Conservation (phyloP, 2,888 invertebrate genomes). For the Mystacides longicornis region DNA sequence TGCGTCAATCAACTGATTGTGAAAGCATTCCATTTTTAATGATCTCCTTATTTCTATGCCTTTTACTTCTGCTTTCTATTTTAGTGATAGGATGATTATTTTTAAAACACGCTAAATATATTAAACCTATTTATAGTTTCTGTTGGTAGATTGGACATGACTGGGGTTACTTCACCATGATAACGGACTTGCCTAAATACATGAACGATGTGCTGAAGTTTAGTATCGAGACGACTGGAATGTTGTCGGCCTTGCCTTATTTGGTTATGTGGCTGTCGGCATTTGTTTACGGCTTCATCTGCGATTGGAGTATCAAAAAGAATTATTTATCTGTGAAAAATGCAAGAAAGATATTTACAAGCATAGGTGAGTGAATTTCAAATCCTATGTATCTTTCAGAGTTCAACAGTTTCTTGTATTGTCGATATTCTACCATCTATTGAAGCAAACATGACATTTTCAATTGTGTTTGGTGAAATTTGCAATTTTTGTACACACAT, state of each 20-base stretch:
- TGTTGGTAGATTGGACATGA: constrained; percentile 47
- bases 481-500: too few relatives aligned
- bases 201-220: constrained; percentile 49
- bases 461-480: too few relatives aligned
- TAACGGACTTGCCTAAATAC: constrained; percentile 52
- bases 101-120: not conserved
- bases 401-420: too few relatives aligned
- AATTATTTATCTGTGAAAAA: constrained; percentile 31
- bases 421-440: too few relatives aligned
- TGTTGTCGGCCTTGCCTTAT: constrained; percentile 48
- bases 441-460: too few relatives aligned
- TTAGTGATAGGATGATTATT: not conserved
- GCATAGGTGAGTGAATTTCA: constrained; percentile 36
- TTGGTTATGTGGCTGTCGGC: constrained; percentile 48
- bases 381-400: too few relatives aligned
- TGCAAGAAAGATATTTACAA: constrained; percentile 37
- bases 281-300: constrained; percentile 40
- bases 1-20: too few relatives aligned
- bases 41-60: too few relatives aligned
- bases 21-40: too few relatives aligned
- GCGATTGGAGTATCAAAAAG: constrained; percentile 37
- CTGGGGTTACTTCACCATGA: constrained; percentile 53
- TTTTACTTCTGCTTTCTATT: too few relatives aligned
- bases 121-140: not conserved
- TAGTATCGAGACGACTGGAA: constrained; percentile 45